Evolutionary conservation across 2,888 invertebrate species (phyloP), one percentile per base, ranked within the genome.

Genomic region (Rhagonycha lutea): DNA sequence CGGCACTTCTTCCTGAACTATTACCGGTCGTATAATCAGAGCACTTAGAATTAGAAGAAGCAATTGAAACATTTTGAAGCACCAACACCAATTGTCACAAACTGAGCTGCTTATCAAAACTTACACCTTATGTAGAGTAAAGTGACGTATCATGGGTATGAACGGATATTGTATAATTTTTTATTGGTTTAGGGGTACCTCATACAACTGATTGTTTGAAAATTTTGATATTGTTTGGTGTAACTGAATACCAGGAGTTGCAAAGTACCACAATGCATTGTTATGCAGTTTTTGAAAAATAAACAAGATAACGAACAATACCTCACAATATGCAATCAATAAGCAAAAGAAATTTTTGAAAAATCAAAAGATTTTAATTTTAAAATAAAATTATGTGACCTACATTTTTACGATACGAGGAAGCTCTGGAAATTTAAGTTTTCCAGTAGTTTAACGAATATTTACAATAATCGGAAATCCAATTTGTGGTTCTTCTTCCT

Each of bases 111-210:
- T 47, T 47, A 47, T 47, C 47, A 47, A 28, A 26, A 67, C 28
- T 63, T 67, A n/a, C 47, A 67, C 26, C 72, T 71, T 72, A 74
- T 72, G 72, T 74, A 70, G 47, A 28, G 18, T 24, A 26, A 29
- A 76, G 81, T 86, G 85, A 86, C 86, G 83, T 85, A 85, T 80
- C 74, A 63, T 84, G 85, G 86, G 86, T 76, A 82, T 79, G 85
- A 79, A 81, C 85, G 86, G 86, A 86, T 84, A 85, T 86, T 85
- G 84, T 85, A 83, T 80, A 86, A 85, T 61, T 61, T 73, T 29
- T 68, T 71, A 70, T 68, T 32, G 70, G 14, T 29, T 60, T 18
- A 61, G 32, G 72, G 62, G 32, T 69, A 76, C 61, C 62, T 65
- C 60, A 73, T 70, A 72, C 70, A 70, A 73, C 73, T 73, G 70